Evolutionary conservation across 2,113 vertebrate genomes (phyloP).

Genomic region (Mionectes macconnelli): DNA sequence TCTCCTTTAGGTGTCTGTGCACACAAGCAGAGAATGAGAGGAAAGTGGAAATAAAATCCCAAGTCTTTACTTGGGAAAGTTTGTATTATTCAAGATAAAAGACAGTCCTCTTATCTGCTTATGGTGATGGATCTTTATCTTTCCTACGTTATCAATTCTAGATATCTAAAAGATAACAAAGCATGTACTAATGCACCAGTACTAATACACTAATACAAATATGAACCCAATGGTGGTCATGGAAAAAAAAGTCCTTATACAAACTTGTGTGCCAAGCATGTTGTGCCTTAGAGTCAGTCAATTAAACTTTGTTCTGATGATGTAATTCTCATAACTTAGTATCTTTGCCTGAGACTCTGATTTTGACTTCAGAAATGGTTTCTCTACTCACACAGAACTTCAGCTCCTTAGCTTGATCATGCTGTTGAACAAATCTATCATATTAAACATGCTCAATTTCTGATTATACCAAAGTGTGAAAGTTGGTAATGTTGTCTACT

Average conservation of each 20-base stretch:
- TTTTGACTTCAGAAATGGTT: neutral
- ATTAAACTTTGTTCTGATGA: neutral
- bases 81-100: neutral
- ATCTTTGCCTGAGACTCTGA: neutral
- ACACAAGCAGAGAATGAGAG: neutral
- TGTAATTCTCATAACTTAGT: neutral
- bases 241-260: neutral
- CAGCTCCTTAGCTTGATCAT: neutral
- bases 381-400: neutral
- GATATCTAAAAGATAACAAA: neutral
- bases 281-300: neutral
- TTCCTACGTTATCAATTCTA: neutral
- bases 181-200: neutral
- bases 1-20: neutral
- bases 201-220: neutral
- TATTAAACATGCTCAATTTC: neutral
- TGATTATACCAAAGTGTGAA: neutral
- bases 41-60: neutral
- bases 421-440: neutral
- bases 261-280: neutral
- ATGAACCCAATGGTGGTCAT: neutral
- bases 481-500: neutral
- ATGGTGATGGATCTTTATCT: neutral
- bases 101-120: neutral
- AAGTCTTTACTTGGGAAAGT: neutral